A percentile compares a stretch with the other conserved stretches of the same genome.
Evolutionary conservation across 2,797 vertebrate genomes (phyloP).

Genomic region (Poecilia gillii): DNA sequence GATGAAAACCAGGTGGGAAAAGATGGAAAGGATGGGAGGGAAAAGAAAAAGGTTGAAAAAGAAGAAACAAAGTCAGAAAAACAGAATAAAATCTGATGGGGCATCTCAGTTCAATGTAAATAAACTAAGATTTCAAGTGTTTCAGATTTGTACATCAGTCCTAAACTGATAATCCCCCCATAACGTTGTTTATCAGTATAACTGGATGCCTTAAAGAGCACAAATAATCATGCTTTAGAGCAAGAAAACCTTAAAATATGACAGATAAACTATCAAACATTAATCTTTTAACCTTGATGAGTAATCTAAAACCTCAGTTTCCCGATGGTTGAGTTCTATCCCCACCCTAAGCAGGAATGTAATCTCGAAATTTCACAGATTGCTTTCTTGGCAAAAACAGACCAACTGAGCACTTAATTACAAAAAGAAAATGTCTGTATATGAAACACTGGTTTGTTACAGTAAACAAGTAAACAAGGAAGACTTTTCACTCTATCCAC

Average conservation of each 20-base stretch:
- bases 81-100: background rate
- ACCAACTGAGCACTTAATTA: background rate
- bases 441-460: background rate
- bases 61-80: conserved; percentile 29
- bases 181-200: background rate
- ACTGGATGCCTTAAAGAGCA: background rate
- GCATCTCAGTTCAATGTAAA: background rate
- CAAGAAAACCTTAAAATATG: background rate
- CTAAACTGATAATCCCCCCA: background rate
- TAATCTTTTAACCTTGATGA: background rate
- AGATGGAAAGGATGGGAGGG: background rate
- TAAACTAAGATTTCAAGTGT: background rate
- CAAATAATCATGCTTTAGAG: background rate
- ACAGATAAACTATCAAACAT: background rate
- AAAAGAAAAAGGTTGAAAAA: background rate
- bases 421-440: background rate
- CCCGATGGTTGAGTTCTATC: background rate
- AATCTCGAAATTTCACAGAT: background rate
- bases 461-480: background rate
- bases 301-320: background rate
- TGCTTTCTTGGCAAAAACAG: background rate
- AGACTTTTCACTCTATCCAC: background rate
- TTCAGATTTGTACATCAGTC: background rate
- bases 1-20: background rate
- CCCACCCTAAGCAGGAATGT: background rate